Percentiles rank a stretch among this genome's conserved stretches.
Conservation (phyloP, 2,888 invertebrate genomes). For the Nipponacmea schrenckii region DNA sequence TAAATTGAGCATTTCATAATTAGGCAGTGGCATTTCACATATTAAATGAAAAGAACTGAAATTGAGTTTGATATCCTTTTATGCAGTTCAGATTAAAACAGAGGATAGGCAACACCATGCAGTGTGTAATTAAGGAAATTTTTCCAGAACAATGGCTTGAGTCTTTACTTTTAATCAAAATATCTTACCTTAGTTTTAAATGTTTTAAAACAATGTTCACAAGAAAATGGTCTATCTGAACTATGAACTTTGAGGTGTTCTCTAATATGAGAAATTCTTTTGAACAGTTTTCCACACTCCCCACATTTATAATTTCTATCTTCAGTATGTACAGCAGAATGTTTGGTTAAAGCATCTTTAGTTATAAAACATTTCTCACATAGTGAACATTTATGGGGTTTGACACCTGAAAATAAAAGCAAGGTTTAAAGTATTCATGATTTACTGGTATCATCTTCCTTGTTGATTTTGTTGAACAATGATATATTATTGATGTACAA, state of each 20-base stretch:
- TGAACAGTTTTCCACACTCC: constrained; percentile 66
- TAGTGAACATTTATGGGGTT: constrained; percentile 54
- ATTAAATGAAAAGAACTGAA: background rate
- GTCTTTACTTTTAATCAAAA: background rate
- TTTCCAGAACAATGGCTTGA: no score
- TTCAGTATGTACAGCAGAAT: constrained; percentile 58
- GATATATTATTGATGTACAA: no score
- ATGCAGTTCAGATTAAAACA: no score
- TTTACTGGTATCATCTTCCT: no score
- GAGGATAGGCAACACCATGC: no score
- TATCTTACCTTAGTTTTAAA: constrained; percentile 63
- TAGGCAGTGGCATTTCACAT: background rate
- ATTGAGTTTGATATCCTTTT: background rate
- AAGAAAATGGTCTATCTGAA: constrained; percentile 56
- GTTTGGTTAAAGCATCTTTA: constrained; percentile 60
- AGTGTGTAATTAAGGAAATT: no score
- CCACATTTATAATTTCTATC: constrained; percentile 64
- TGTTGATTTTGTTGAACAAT: no score
- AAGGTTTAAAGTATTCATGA: background rate
- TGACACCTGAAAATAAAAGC: constrained; percentile 47
- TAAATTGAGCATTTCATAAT: background rate
- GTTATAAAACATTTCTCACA: constrained; percentile 61
- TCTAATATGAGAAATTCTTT: constrained; percentile 62
- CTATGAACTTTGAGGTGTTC: constrained; percentile 64
- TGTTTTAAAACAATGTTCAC: constrained; percentile 57